Percentiles rank a stretch among this genome's conserved stretches.
These are phyloP conservation scores for Regulus satrapa DNA, from an alignment of 2,113 vertebrate genomes.

Conservation along the genomic window DNA sequence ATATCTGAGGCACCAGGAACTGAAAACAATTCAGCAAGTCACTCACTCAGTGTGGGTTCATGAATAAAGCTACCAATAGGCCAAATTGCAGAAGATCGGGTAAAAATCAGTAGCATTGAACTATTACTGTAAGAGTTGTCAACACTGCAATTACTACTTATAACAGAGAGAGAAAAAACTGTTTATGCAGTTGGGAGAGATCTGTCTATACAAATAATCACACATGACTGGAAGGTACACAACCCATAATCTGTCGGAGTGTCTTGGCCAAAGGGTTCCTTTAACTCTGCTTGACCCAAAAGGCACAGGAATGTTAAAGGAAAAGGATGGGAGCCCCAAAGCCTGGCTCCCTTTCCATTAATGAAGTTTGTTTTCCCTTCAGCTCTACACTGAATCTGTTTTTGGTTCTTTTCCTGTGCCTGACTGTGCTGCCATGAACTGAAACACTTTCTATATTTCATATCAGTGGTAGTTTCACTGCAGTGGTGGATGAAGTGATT, in stretches of 20 bases:
- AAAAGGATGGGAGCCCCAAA: not conserved
- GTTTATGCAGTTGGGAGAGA: not conserved
- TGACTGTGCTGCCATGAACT: not conserved
- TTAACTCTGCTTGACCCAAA: not conserved
- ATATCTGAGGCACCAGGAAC: not conserved
- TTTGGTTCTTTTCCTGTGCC: not conserved
- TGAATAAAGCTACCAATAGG: not conserved
- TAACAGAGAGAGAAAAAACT: not conserved
- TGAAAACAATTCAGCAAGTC: not conserved
- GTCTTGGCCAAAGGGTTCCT: not conserved
- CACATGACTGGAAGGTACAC: fast-evolving
- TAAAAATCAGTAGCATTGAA: not conserved
- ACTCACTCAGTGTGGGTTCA: not conserved
- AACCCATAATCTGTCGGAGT: fast-evolving
- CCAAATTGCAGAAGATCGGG: not conserved
- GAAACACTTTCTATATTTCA: not conserved
- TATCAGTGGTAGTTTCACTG: not conserved
- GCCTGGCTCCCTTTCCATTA: not conserved
- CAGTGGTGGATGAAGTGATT: not conserved
- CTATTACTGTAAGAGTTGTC: not conserved
- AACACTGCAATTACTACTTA: not conserved
- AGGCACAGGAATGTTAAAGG: not conserved
- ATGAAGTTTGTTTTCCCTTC: not conserved
- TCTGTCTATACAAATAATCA: not conserved
- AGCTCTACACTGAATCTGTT: not conserved